Evolutionary conservation across 2,113 vertebrate species (phyloP).

Genomic region (Bambusicola thoracicus): DNA sequence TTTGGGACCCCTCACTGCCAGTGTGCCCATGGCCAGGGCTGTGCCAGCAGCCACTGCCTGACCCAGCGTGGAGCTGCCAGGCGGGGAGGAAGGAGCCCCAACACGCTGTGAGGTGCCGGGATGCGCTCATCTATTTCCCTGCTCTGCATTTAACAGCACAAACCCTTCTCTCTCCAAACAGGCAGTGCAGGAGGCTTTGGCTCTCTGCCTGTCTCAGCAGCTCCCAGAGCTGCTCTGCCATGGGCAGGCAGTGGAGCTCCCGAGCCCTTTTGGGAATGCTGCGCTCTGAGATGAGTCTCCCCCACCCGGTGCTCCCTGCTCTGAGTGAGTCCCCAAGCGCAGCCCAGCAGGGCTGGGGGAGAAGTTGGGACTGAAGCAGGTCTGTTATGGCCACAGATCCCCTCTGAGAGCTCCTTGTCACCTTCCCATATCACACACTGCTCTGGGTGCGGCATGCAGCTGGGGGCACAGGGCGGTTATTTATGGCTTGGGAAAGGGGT

Average conservation of each 20-base stretch:
- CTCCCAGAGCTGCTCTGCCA: fast-evolving
- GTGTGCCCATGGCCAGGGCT: fast-evolving
- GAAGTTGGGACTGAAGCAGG: neutral
- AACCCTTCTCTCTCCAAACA: neutral
- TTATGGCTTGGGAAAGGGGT: fast-evolving
- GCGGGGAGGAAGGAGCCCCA: neutral
- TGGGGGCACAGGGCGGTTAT: neutral
- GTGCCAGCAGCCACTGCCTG: fast-evolving
- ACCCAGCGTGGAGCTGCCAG: neutral
- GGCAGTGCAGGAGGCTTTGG: fast-evolving
- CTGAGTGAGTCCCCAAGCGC: fast-evolving
- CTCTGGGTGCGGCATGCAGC: neutral
- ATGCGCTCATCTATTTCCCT: neutral
- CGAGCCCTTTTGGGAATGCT: neutral
- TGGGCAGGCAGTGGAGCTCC: neutral
- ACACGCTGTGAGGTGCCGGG: fast-evolving
- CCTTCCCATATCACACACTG: neutral
- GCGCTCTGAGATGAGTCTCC: neutral
- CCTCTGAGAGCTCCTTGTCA: neutral
- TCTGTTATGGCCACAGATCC: no score
- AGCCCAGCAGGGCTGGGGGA: neutral
- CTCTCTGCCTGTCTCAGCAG: neutral
- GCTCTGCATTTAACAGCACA: neutral
- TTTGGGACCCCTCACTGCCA: fast-evolving
- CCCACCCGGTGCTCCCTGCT: neutral